Evolutionary conservation across 92 coral and sea anemone species (phyloP).

Genomic region (Palythoa caribaeorum): DNA sequence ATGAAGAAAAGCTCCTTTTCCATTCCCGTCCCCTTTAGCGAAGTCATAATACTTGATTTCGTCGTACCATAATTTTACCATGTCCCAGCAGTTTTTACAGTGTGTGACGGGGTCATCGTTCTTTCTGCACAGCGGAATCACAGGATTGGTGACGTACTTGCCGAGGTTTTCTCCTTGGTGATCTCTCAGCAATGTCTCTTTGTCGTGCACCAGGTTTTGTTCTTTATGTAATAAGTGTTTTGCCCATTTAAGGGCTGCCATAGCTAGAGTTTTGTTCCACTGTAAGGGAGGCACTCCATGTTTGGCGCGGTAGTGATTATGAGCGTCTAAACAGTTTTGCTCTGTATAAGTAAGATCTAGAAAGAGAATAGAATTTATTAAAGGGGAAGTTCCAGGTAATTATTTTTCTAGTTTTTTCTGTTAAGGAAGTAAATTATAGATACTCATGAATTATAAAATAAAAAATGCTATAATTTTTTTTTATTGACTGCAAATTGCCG

Average conservation of each 20-base stretch:
- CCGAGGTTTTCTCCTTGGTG: slow-evolving; percentile 37
- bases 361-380: background rate
- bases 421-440: no score
- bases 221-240: background rate
- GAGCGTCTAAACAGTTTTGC: slow-evolving; percentile 40
- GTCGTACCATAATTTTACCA: slow-evolving; percentile 36
- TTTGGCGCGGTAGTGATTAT: slow-evolving; percentile 21
- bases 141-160: slow-evolving; percentile 17
- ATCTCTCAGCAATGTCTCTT: background rate
- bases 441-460: no score
- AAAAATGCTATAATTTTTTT: no score
- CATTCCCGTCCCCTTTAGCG: slow-evolving; percentile 10
- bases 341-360: slow-evolving; percentile 14
- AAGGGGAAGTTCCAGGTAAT: no score
- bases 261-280: slow-evolving; percentile 34
- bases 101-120: background rate
- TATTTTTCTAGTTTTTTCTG: no score
- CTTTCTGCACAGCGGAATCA: background rate
- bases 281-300: slow-evolving; percentile 10
- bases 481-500: no score
- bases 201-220: slow-evolving; percentile 18
- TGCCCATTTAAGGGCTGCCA: slow-evolving; percentile 26
- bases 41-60: slow-evolving; percentile 18
- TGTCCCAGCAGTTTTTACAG: slow-evolving; percentile 14
- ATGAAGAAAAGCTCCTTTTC: slow-evolving; percentile 18